phyloP scores from a whole-genome alignment of 1,140 invertebrate species.

The Lepidurus arcticus region DNA sequence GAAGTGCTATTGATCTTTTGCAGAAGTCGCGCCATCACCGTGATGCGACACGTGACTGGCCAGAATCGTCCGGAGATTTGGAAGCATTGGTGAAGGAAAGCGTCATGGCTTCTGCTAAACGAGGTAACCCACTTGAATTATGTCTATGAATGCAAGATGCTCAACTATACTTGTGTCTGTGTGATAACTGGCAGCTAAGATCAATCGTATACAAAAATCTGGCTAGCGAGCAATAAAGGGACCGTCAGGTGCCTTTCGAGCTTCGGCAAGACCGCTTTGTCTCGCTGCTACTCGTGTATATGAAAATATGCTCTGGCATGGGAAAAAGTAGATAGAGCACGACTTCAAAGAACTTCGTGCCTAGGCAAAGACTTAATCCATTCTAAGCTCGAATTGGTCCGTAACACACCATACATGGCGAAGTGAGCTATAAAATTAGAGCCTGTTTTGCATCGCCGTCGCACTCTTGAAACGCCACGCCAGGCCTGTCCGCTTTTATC shows the following conservation, averaged over 20 bases:
- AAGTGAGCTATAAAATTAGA: constrained; percentile 11
- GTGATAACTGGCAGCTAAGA: background rate
- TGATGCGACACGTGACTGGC: constrained; percentile 9
- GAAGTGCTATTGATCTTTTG: constrained; percentile 11
- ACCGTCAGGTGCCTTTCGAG: background rate
- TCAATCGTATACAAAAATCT: background rate
- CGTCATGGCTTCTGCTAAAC: constrained; percentile 13
- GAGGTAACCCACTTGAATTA: background rate
- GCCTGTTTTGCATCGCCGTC: constrained; percentile 8
- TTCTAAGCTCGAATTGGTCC: background rate
- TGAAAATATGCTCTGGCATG: background rate
- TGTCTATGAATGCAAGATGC: constrained; percentile 9
- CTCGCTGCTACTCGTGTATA: background rate
- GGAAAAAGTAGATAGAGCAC: background rate
- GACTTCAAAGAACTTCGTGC: constrained; percentile 21
- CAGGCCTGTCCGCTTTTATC: background rate
- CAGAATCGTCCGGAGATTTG: constrained; percentile 21
- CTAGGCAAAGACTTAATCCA: background rate
- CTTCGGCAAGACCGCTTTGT: background rate
- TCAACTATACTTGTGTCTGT: background rate
- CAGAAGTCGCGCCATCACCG: constrained; percentile 12
- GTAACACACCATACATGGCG: background rate
- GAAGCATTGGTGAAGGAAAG: constrained; percentile 14
- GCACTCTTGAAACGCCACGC: background rate
- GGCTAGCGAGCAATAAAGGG: background rate